phyloP scores from a whole-genome alignment of 2,113 vertebrate genomes.

The Raja brachyura region DNA sequence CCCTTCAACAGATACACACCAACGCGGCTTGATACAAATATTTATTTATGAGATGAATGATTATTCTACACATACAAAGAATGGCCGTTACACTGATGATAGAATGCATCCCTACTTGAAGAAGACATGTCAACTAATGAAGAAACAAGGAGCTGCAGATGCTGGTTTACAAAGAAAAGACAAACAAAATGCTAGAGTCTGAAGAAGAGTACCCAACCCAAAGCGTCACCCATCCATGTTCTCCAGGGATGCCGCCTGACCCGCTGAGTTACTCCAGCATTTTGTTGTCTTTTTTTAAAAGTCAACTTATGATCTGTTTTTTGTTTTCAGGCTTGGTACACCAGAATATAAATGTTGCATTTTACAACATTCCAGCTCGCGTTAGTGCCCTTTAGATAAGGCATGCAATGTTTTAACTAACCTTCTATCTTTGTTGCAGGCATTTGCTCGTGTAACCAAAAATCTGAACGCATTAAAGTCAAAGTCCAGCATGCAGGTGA shows the following conservation, averaged over 20 bases:
- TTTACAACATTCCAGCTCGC: background rate
- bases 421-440: conserved; percentile 30
- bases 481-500: background rate
- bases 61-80: background rate
- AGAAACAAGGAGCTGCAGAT: background rate
- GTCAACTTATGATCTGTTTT: conserved; percentile 42
- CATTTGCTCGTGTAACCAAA: conserved; percentile 34
- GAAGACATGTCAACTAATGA: conserved; percentile 41
- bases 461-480: conserved; percentile 40
- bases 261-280: no score
- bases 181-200: no score
- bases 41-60: background rate
- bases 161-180: no score
- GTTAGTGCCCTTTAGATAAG: background rate
- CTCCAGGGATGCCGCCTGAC: no score
- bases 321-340: conserved; percentile 8
- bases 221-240: no score
- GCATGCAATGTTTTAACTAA: background rate
- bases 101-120: conserved; percentile 22
- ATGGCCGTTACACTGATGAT: background rate
- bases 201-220: no score
- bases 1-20: no score
- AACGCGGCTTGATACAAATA: background rate
- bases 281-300: background rate
- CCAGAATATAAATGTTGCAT: background rate